Conservation (phyloP, 2,113 vertebrate genomes). For the Odobenus rosmarus region DNA sequence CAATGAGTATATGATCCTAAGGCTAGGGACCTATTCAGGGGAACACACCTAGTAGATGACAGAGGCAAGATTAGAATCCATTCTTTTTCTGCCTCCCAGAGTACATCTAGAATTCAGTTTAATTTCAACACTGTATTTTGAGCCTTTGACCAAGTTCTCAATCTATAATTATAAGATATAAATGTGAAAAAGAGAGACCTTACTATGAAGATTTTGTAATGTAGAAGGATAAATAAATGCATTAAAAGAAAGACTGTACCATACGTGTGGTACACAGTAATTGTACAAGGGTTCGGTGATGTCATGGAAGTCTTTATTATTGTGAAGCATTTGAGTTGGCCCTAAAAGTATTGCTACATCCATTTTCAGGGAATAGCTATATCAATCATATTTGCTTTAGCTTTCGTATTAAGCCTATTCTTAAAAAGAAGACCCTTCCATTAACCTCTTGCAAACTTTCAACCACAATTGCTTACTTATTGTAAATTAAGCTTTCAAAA, state of each 20-base stretch:
- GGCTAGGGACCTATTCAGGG: neutral
- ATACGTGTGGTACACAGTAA: neutral
- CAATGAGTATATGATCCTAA: neutral
- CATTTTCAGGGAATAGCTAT: neutral
- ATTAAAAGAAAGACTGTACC: neutral
- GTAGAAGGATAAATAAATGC: neutral
- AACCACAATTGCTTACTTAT: neutral
- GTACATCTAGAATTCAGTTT: neutral
- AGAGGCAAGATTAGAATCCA: neutral
- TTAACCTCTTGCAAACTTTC: neutral
- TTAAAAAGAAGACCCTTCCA: neutral
- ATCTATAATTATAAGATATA: neutral
- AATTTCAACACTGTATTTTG: neutral
- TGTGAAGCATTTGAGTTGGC: neutral
- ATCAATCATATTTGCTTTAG: neutral
- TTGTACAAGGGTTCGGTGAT: neutral
- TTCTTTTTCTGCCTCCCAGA: neutral
- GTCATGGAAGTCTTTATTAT: neutral
- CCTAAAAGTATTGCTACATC: neutral
- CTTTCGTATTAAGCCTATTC: conserved; percentile 31
- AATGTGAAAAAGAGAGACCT: neutral
- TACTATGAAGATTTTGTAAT: neutral
- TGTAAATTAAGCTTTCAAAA: conserved; percentile 30
- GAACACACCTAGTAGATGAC: neutral
- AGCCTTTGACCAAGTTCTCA: neutral